Evolutionary conservation across 2,113 vertebrate genomes (phyloP).

Genomic region (Tetraodon nigroviridis): DNA sequence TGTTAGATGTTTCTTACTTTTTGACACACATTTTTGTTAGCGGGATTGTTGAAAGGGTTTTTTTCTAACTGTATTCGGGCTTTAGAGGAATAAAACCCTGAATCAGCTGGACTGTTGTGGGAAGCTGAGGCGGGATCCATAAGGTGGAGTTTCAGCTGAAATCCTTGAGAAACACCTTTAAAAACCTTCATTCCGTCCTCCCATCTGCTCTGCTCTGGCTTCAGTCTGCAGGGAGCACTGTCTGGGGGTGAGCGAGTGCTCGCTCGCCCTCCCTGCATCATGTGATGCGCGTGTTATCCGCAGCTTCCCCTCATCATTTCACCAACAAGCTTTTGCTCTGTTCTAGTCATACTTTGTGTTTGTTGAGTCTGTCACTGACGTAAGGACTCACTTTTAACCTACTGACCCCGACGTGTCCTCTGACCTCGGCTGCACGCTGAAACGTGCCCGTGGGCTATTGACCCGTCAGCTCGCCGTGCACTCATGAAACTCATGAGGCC

Average conservation of each 20-base stretch:
- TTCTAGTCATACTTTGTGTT: background rate
- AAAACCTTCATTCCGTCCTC: slow-evolving; percentile 1
- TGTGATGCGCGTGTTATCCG: slow-evolving; percentile 19
- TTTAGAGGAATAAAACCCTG: background rate
- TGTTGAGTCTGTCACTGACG: background rate
- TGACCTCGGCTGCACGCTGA: background rate
- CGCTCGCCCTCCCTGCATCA: slow-evolving; percentile 11
- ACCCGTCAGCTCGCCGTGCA: slow-evolving; percentile 13
- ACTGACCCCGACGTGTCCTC: slow-evolving; percentile 9
- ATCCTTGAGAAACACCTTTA: background rate
- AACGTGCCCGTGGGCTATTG: slow-evolving; percentile 14
- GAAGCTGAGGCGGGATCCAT: background rate
- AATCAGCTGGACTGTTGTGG: background rate
- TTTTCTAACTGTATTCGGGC: too few species aligned
- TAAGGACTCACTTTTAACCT: slow-evolving; percentile 15
- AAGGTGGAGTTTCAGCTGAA: background rate
- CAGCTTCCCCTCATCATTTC: background rate
- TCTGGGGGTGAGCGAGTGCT: too few species aligned
- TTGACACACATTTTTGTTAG: too few species aligned
- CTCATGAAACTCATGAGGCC: slow-evolving; percentile 13
- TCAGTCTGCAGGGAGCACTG: background rate
- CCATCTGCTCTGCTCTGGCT: background rate
- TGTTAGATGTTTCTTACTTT: too few species aligned
- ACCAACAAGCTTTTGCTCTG: slow-evolving; percentile 1
- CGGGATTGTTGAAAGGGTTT: too few species aligned